Evolutionary conservation across 2,888 invertebrate genomes (phyloP), one percentile per base, ranked within the genome.

Genomic region (Matsumyia berberina): DNA sequence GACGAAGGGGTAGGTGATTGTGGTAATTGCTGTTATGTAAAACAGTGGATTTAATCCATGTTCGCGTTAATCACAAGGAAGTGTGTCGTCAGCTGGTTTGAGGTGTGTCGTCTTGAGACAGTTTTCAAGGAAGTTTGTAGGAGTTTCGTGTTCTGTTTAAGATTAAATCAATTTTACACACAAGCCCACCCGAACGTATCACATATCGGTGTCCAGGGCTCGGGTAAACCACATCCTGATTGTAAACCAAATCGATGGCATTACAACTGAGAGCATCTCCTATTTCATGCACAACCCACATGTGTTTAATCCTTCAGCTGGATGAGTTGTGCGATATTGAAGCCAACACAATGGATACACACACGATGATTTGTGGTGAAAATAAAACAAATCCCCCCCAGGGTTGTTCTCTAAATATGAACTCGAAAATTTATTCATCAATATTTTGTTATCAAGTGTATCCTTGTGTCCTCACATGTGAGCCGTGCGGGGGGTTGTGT

Each of bases 371-470:
- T 81, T 76, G 76, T 58, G 81, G 70, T 51, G 31, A 70, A 64
- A 81, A 57, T 64, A 37, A 64, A 76, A 70, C 76, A 76, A 70
- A 81, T 58, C 44, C 51, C 42, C 42, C n/a, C 29, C 7, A 44
- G 42, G 29, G 8, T 53, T 64, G 11, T 1, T 7, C 42, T 42
- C 42, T 19, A 46, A 57, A 57, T 19, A 44, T 33, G 46, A 44
- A 49, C 44, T 60, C 37, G 12, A 64, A 51, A 70, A 53, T 74
- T 69, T 76, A 70, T 76, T 76, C 81, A 81, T 81, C 70, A 81
- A 81, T 81, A 81, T 64, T 81, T 81, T 29, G 69, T 62, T 74
- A 81, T 81, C 80, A 49, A 67, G 69, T 49, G 58, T 58, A 44
- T 62, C 64, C 62, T 80, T 39, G 39, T 24, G 39, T 12, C 46